A percentile compares a stretch with the other conserved stretches of the same genome.
These are phyloP conservation scores for Zaprionus taronus DNA, from an alignment of 1,140 invertebrate species.

Conservation along the genomic window DNA sequence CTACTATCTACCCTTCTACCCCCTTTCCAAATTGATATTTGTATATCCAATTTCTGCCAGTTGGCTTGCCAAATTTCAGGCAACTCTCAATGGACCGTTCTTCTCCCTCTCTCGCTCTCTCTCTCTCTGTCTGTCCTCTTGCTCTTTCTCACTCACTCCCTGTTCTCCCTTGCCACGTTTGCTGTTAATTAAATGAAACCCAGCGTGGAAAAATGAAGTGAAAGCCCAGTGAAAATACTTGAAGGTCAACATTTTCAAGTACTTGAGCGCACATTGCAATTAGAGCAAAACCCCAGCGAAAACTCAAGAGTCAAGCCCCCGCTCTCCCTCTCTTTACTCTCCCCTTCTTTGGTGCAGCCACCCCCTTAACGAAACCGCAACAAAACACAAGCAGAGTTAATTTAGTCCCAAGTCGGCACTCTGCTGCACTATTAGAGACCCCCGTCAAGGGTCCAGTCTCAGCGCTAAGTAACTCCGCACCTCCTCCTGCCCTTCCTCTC, in stretches of 20 bases:
- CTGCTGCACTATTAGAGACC: slow-evolving; percentile 32
- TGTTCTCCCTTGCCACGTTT: not conserved
- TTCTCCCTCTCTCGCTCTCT: not conserved
- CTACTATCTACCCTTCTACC: too few relatives aligned
- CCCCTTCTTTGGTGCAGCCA: not conserved
- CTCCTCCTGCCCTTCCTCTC: slow-evolving; percentile 6
- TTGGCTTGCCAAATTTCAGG: not conserved
- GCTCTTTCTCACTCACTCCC: not conserved
- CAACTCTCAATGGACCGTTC: not conserved
- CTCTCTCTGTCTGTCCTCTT: not conserved
- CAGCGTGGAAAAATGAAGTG: slow-evolving; percentile 13
- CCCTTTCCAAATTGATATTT: slow-evolving; percentile 27
- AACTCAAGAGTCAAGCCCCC: not conserved
- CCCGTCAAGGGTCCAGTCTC: slow-evolving; percentile 22
- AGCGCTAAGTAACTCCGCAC: slow-evolving; percentile 53
- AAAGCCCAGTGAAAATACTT: slow-evolving; percentile 55
- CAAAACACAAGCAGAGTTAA: slow-evolving; percentile 69
- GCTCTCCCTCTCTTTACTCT: not conserved
- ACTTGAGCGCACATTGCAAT: slow-evolving; percentile 60
- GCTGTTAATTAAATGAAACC: slow-evolving; percentile 71
- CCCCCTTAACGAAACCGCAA: slow-evolving; percentile 47
- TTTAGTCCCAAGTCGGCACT: slow-evolving; percentile 63
- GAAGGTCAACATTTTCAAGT: slow-evolving; percentile 71
- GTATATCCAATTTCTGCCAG: slow-evolving; percentile 18
- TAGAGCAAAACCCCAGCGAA: slow-evolving; percentile 37